A percentile compares a stretch with the other conserved stretches of the same genome.
Conservation (phyloP, 2,797 vertebrate species). For the Artibeus jamaicensis region DNA sequence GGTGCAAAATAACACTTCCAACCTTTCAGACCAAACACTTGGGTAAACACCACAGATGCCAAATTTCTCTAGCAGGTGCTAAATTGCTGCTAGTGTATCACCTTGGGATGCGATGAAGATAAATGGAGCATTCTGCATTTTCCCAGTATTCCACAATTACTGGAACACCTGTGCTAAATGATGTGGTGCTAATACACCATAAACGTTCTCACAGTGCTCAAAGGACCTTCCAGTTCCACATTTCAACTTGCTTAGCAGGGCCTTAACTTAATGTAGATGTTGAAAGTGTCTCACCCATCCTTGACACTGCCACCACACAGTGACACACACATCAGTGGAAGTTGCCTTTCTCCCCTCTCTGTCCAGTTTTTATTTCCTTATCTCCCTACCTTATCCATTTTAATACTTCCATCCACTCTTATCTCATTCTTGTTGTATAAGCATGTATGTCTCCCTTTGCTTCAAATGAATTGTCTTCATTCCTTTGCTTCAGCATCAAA, state of each 20-base stretch:
- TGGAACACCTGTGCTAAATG: constrained; percentile 53
- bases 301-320: not conserved
- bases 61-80: constrained; percentile 70
- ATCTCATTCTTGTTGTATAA: not conserved
- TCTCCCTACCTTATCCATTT: not conserved
- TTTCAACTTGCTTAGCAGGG: not conserved
- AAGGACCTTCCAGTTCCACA: constrained; percentile 21
- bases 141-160: constrained; percentile 55
- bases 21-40: constrained; percentile 68
- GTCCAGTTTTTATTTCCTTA: not conserved
- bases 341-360: not conserved
- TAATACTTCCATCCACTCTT: not conserved
- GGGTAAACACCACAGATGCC: constrained; percentile 66
- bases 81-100: constrained; percentile 67
- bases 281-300: not conserved
- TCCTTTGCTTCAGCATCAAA: not conserved
- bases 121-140: constrained; percentile 48
- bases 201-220: constrained; percentile 35
- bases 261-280: not conserved
- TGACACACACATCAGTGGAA: not conserved
- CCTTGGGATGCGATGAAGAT: constrained; percentile 63
- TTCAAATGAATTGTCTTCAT: not conserved
- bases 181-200: constrained; percentile 54
- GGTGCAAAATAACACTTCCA: constrained; percentile 63
- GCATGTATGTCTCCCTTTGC: not conserved